Evolutionary conservation across 2,797 vertebrate genomes (phyloP), one percentile per base, ranked within the genome.

Genomic region (Cyclopterus lumpus): DNA sequence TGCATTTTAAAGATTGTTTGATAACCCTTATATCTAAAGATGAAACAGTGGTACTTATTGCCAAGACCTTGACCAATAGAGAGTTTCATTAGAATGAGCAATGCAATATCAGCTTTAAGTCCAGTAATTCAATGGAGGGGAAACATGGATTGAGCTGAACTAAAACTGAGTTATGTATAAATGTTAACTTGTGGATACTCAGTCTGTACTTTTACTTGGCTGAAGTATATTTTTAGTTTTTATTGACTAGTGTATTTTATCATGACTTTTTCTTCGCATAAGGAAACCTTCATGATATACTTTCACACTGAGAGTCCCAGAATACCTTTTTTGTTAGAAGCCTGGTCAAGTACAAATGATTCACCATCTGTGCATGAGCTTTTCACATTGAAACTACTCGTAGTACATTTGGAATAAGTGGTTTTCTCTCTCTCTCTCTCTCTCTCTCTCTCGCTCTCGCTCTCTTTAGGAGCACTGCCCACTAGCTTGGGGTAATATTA

Each of bases 401-500:
- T 34, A n/a, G 46, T 49, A 4, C 9, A 26, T 6, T 57, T 14
- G 12, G 6, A 28, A 42, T 71, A 18, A 28, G 1, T 48, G 2
- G 5, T 1, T 69, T 15, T 22, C n/a, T 40, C 4, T 61, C 24
- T 57, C 10, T 57, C 4, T 69, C 54, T 32, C 28, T 57, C 11
- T 10, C 16, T 6, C 11, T 42, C 40, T 64, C 15, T 49, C 8
- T 26, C 3, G 61, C 8, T 51, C 28, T 51, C 73, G 79, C 8
- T 64, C 15, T 5, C 30, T 89, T 55, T 89, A 99, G 98, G 98
- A 99, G 84, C 98, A 99, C 84, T 99, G 98, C 88, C 98, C 98
- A 3, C 92, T 99, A 83, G 97, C 97, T 63, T 99, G 97, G 97
- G 98, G 98, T 77, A 99, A 99, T 76, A 94, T 99, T 91, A 99